Conservation (phyloP, 2,797 vertebrate species). For the Anguilla anguilla region DNA sequence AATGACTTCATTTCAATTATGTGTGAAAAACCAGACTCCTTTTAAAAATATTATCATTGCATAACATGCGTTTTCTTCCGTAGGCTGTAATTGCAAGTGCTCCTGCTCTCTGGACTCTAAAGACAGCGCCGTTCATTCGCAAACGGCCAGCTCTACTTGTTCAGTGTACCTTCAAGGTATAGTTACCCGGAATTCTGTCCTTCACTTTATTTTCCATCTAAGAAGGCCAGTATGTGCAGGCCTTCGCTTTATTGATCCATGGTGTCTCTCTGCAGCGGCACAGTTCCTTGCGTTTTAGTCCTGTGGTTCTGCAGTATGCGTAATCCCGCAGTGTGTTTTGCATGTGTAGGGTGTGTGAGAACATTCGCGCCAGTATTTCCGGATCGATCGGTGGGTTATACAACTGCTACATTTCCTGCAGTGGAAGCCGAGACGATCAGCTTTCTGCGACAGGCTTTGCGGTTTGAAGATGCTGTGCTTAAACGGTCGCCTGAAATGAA, state of each 20-base stretch:
- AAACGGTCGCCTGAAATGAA: too few relatives aligned
- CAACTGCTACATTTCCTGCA: too few relatives aligned
- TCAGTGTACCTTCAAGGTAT: neutral
- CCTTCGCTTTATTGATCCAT: neutral
- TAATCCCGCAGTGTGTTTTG: too few relatives aligned
- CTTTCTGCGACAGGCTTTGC: too few relatives aligned
- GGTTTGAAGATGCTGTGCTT: too few relatives aligned
- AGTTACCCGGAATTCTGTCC: neutral
- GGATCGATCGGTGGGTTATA: too few relatives aligned
- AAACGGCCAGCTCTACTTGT: neutral
- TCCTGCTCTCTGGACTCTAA: slow-evolving; percentile 25
- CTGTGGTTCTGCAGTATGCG: too few relatives aligned
- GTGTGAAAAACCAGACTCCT: neutral
- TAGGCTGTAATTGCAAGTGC: slow-evolving; percentile 29
- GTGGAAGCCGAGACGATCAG: too few relatives aligned
- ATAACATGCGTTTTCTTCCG: slow-evolving; percentile 22
- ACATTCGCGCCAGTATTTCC: too few relatives aligned
- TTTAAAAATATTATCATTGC: neutral
- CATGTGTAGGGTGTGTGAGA: too few relatives aligned
- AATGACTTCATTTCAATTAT: neutral
- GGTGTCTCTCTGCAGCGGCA: neutral
- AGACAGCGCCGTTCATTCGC: slow-evolving; percentile 2
- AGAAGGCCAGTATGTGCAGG: neutral
- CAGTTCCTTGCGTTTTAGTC: too few relatives aligned
- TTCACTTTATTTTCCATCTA: neutral